Evolutionary conservation across 92 coral and sea anemone species (phyloP).

Genomic region (Meandrina meandrites): DNA sequence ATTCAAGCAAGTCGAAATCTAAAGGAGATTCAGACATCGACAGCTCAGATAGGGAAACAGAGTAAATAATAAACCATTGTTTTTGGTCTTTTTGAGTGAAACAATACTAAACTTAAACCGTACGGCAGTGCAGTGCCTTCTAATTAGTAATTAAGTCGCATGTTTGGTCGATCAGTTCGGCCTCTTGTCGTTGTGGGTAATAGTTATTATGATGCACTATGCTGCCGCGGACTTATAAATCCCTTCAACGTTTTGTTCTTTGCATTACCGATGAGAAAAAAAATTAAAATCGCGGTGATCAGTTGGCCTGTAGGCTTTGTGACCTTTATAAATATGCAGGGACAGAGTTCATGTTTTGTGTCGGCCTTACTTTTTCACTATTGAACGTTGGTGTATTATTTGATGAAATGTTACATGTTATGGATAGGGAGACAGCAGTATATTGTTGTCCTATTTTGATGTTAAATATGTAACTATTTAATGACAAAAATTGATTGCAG

Average conservation of each 20-base stretch:
- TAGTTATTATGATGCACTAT: too few relatives aligned
- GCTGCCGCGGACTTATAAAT: slow-evolving; percentile 20
- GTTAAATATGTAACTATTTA: too few relatives aligned
- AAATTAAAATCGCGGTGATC: background rate
- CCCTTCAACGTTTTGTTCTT: slow-evolving; percentile 6
- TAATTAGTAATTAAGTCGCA: background rate
- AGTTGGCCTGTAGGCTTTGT: slow-evolving; percentile 23
- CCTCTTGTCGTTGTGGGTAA: too few relatives aligned
- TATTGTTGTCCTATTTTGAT: too few relatives aligned
- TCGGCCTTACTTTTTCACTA: slow-evolving; percentile 15
- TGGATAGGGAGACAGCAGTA: too few relatives aligned
- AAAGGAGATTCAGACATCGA: slow-evolving; percentile 16
- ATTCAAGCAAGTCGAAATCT: slow-evolving; percentile 5
- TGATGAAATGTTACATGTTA: background rate
- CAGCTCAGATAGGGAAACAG: slow-evolving; percentile 22
- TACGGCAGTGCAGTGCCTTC: background rate
- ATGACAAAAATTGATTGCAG: background rate
- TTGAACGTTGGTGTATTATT: slow-evolving; percentile 19
- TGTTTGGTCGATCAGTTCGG: too few relatives aligned
- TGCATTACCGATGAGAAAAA: slow-evolving; percentile 15
- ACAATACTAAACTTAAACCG: too few relatives aligned
- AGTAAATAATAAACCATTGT: background rate
- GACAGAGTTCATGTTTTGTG: slow-evolving; percentile 16
- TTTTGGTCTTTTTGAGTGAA: background rate
- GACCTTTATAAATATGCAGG: slow-evolving; percentile 18